These are phyloP conservation scores for Anoplopoma fimbria DNA, from an alignment of 2,113 vertebrate genomes.

Conservation along the genomic window DNA sequence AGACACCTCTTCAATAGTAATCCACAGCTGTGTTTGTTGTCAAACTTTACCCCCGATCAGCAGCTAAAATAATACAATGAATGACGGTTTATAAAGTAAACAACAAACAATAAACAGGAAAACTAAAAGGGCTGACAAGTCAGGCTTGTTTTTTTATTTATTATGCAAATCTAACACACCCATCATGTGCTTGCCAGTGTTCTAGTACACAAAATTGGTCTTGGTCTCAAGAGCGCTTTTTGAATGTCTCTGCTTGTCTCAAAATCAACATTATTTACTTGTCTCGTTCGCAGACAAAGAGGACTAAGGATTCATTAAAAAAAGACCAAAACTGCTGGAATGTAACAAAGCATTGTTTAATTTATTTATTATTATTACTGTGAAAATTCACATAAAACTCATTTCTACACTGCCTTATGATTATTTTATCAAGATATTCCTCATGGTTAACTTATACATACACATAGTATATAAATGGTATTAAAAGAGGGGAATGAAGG, in stretches of 20 bases:
- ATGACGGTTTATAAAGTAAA: too few species aligned
- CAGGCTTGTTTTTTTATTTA: background rate
- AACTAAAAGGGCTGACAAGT: background rate
- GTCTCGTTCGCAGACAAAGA: background rate
- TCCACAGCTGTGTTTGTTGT: too few species aligned
- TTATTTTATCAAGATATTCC: background rate
- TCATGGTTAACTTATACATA: background rate
- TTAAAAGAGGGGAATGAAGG: background rate
- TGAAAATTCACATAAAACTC: background rate
- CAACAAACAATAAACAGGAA: background rate
- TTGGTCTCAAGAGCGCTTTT: background rate
- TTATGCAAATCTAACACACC: background rate
- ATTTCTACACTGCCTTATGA: background rate
- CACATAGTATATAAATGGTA: background rate
- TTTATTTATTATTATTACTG: background rate
- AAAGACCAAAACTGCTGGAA: background rate
- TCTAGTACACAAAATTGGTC: background rate
- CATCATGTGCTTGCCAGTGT: too few species aligned
- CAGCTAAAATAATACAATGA: too few species aligned
- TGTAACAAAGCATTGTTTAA: background rate
- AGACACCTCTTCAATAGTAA: too few species aligned
- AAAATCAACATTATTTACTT: background rate
- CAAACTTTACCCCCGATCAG: too few species aligned
- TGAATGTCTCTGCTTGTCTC: background rate
- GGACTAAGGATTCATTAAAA: background rate